These are phyloP conservation scores for Rhinella marina DNA, from an alignment of 2,797 vertebrate genomes.

Conservation along the genomic window DNA sequence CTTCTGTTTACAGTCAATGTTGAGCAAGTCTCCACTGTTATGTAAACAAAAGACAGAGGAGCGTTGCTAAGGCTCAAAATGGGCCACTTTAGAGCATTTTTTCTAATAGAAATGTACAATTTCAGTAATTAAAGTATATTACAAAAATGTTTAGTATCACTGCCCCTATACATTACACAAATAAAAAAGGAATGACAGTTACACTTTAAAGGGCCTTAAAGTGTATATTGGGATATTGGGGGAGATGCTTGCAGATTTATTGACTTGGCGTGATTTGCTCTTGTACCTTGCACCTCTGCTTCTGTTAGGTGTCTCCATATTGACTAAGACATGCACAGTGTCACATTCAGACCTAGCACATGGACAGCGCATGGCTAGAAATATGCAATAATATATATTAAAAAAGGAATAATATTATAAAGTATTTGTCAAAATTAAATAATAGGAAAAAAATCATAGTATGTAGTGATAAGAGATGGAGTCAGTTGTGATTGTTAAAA, in stretches of 20 bases:
- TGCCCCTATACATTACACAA: no score
- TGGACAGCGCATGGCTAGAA: neutral
- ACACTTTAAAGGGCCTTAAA: neutral
- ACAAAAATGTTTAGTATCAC: no score
- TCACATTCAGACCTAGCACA: neutral
- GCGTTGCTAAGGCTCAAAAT: no score
- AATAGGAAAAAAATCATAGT: neutral
- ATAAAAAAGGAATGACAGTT: no score
- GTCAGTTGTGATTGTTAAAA: neutral
- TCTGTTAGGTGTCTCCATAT: neutral
- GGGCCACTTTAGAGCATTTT: no score
- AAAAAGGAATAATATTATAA: neutral
- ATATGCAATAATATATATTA: neutral
- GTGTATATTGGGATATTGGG: neutral
- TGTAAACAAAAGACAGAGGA: no score
- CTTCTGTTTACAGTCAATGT: no score
- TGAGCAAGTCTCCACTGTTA: no score
- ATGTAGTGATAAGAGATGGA: neutral
- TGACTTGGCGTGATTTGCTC: neutral
- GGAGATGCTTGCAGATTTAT: neutral
- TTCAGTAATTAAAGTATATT: no score
- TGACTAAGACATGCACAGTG: neutral
- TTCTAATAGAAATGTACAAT: no score
- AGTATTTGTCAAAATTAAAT: neutral
- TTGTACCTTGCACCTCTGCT: neutral